Base-by-base conservation (phyloP, 1,140 invertebrate species). In the Harpegnathos saltator region DNA sequence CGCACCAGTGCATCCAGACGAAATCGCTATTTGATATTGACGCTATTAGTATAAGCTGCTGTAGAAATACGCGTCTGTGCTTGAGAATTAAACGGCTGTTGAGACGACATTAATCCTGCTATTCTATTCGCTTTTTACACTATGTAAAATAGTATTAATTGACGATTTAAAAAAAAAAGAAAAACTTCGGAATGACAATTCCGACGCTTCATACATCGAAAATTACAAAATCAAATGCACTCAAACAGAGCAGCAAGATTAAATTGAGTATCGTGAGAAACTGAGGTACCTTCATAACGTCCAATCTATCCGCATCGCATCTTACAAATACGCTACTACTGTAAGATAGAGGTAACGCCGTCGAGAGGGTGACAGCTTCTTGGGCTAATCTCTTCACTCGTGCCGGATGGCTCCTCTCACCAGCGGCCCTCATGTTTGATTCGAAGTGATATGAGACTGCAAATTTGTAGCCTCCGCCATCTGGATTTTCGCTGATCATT, bases 251-350 rank as follows among this genome's bases (percentile, higher is more conserved):
- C 29, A 58, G 12, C 19, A 75, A 19, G 0, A 22, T 68, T 59
- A n/a, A n/a, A 17, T 52, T 2, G n/a, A 19, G 3, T 54, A 14
- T 58, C 12, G 17, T 0, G 19, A 58, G 44, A 56, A 1, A 65
- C n/a, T 19, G 12, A 77, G 75, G 69, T 91, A 97, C 98, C 96
- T 98, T 99, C 98, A 99, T 99, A 78, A 99, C 96, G 93, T 99
- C 98, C 62, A 99, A 95, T 86, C 98, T 95, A 92, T 99, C 98
- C 72, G 98, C 97, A 95, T 99, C 98, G 94, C 98, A 99, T 85
- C 98, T 96, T 68, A 99, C 98, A 95, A 99, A 99, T 62, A 99
- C 98, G 86, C 97, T 98, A 91, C 98, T 99, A 92, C 97, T 98
- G 89, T 97, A 98, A 24, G 98, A 99, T 22, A 99, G 95, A 71